A percentile compares a stretch with the other conserved stretches of the same genome.
These are phyloP conservation scores for Labia minor DNA, from an alignment of 2,888 invertebrate genomes.

Conservation along the genomic window DNA sequence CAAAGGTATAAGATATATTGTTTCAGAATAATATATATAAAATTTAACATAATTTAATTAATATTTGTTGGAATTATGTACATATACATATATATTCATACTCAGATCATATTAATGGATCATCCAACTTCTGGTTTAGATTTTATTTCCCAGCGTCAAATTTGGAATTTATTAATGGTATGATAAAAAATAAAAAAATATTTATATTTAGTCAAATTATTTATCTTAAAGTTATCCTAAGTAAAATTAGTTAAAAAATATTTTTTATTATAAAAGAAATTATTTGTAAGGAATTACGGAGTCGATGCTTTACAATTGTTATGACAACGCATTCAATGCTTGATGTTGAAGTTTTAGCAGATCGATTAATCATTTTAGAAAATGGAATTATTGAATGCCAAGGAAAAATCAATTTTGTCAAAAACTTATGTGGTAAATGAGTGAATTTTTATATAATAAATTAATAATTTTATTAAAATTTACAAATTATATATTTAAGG, in stretches of 20 bases:
- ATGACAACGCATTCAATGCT: neutral
- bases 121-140: neutral
- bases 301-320: neutral
- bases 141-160: neutral
- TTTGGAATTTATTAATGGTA: constrained; percentile 6
- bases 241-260: too few species aligned
- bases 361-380: neutral
- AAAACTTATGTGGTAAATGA: neutral
- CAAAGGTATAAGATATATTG: neutral
- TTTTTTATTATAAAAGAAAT: too few species aligned
- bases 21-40: too few species aligned
- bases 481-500: too few species aligned
- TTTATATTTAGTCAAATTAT: too few species aligned
- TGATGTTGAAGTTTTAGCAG: neutral
- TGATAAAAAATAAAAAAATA: neutral
- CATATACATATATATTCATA: too few species aligned
- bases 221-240: too few species aligned
- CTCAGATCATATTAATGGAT: neutral
- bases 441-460: neutral
- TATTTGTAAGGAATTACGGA: neutral
- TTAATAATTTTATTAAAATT: too few species aligned
- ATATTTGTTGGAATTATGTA: too few species aligned
- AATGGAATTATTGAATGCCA: neutral
- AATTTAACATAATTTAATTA: too few species aligned
- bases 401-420: neutral